Base-by-base conservation (phyloP, 1,140 invertebrate species). In the Drosophila chauvacae region DNA sequence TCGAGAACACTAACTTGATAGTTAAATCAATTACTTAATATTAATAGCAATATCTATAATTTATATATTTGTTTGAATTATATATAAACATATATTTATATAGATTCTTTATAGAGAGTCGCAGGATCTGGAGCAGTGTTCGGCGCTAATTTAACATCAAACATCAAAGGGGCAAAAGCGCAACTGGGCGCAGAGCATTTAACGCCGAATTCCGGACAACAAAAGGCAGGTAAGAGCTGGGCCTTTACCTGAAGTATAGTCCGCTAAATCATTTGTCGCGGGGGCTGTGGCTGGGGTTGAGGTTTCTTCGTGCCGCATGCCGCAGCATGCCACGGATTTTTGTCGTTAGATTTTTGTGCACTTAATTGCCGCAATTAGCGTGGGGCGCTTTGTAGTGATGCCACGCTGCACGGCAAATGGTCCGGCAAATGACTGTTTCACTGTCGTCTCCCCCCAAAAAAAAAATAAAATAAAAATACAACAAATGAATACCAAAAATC, bases 311-410 rank as follows among this genome's bases (percentile, higher is more conserved):
- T 23, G 66, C 35, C 28, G n/a, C 18, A n/a, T 42, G 41, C 47
- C 33, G 48, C 65, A 83, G 48, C 65, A 83, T 82, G 65, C 57
- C 51, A 42, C 18, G 45, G 51, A 90, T 83, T 68, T 51, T 84
- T 90, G 77, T 90, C 85, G 80, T 88, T 88, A 88, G 84, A 88
- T 83, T 87, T 88, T 84, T 84, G 72, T 80, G 69, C 77, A 68
- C 73, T 88, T 88, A 88, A 88, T 90, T 88, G 85, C 84, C 77
- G 84, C 84, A 88, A 88, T 88, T 88, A 88, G 77, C 85, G 84
- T 88, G 84, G 84, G 84, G 80, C 85, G 73, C 84, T 88, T 88
- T 88, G 84, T 88, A 84, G 84, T 88, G 84, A 90, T 90, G 85
- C 72, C 84, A 90, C 85, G 73, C 48, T 88, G 85, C 72, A 68